These are phyloP conservation scores for Stegostoma tigrinum DNA, from an alignment of 2,113 vertebrate species.

Conservation along the genomic window DNA sequence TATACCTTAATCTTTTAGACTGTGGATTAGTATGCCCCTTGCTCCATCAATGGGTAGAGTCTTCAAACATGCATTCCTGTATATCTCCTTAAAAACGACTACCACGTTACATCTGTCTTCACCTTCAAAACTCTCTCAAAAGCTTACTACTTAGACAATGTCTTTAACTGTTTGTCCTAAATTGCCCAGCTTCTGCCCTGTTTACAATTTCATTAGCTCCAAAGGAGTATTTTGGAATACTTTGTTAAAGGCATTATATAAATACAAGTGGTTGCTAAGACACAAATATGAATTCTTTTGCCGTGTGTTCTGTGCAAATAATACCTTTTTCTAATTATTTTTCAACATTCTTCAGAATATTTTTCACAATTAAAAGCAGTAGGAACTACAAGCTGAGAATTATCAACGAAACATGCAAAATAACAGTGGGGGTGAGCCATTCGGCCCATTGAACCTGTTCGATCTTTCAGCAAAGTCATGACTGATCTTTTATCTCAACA, in stretches of 20 bases:
- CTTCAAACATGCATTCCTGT: not conserved
- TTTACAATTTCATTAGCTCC: not conserved
- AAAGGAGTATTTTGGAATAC: not conserved
- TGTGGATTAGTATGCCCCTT: not conserved
- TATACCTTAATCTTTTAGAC: not conserved
- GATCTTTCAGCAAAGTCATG: too few relatives aligned
- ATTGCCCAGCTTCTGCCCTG: not conserved
- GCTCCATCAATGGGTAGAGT: not conserved
- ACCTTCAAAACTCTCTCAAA: not conserved
- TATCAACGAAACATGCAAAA: too few relatives aligned
- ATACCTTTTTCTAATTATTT: not conserved
- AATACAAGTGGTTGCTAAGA: not conserved
- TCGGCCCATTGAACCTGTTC: too few relatives aligned
- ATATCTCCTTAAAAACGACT: not conserved
- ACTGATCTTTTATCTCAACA: too few relatives aligned
- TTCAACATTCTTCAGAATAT: not conserved
- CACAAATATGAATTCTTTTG: not conserved
- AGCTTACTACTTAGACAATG: not conserved
- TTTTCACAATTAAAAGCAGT: conserved; percentile 44
- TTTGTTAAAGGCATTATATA: not conserved
- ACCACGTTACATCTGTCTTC: not conserved
- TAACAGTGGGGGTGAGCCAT: too few relatives aligned
- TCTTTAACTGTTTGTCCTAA: not conserved
- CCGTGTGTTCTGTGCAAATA: not conserved
- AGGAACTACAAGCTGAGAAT: conserved; percentile 42